Evolutionary conservation across 1,140 invertebrate species (phyloP), one percentile per base, ranked within the genome.

Genomic region (Eueides isabella): DNA sequence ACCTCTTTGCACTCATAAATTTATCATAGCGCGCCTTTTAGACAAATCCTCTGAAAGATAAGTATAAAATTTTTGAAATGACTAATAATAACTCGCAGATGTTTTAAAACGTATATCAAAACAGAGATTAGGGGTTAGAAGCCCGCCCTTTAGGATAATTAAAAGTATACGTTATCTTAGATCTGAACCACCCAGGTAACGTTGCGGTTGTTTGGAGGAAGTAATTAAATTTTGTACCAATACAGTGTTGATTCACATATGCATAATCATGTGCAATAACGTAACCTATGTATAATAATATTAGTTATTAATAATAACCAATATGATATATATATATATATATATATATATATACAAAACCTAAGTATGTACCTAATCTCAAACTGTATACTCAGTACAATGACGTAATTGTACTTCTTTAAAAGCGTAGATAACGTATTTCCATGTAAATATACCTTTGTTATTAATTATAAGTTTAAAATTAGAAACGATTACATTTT

Each of bases 121-220:
- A 87, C 90, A 90, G 81, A 91, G 88, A 90, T 90, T 89, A 89
- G 84, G 89, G 85, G 85, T 85, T 87, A 80, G 72, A 73, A 72
- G 80, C 79, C 75, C 81, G 80, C 85, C 85, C 82, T 83, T 85
- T 80, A 79, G 83, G 79, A 87, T 87, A 91, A 92, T 92, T 90
- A 92, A 90, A 91, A 86, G 80, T 87, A 78, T 85, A 85, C 67
- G 65, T 86, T 91, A 90, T 90, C 88, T 55, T 62, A 83, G 74
- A 88, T 89, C 84, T 63, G 72, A 82, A 79, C 88, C 90, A 92
- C 90, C 90, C 90, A 92, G 84, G 88, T 84, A 83, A 83, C 80
- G 77, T 72, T 80, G 75, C 80, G 80, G 81, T 80, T 69, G 72
- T 81, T 79, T 76, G 67, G 80, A 77, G 75, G 81, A 81, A 81